Evolutionary conservation across 2,113 vertebrate species (phyloP).

Genomic region (Callaeas wilsoni): DNA sequence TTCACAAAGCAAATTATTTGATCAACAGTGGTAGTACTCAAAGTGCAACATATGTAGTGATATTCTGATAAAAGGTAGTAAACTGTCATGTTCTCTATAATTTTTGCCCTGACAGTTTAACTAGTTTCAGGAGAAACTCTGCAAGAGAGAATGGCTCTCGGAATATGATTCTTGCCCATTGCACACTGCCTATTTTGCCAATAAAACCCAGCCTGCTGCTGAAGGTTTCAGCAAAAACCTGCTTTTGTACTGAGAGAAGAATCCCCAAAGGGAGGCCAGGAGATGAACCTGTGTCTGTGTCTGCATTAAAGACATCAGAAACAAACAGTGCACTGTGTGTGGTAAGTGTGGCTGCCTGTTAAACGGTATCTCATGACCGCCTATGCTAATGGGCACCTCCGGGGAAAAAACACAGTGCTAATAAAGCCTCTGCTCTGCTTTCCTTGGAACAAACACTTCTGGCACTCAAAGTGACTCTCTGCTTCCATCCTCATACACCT

Average conservation of each 20-base stretch:
- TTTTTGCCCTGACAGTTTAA: neutral
- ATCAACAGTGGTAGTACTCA: neutral
- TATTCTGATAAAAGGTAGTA: neutral
- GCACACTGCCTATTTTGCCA: neutral
- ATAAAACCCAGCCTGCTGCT: neutral
- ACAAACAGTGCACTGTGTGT: neutral
- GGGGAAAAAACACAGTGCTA: neutral
- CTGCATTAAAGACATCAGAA: neutral
- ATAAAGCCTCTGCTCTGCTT: slow-evolving; percentile 15
- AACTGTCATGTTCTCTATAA: neutral
- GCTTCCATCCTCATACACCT: neutral
- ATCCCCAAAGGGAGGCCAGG: neutral
- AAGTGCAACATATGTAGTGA: neutral
- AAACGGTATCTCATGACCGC: neutral
- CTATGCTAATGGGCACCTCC: neutral
- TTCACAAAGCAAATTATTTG: neutral
- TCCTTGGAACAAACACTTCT: neutral
- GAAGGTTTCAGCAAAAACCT: neutral
- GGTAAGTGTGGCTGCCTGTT: neutral
- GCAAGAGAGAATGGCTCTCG: neutral
- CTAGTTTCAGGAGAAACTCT: neutral
- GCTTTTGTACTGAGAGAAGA: neutral
- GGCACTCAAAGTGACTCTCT: neutral
- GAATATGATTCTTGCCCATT: neutral
- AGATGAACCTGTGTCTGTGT: neutral